A percentile compares a stretch with the other conserved stretches of the same genome.
phyloP scores from a whole-genome alignment of 2,113 vertebrate genomes.

The Gallinago paraguaiae region DNA sequence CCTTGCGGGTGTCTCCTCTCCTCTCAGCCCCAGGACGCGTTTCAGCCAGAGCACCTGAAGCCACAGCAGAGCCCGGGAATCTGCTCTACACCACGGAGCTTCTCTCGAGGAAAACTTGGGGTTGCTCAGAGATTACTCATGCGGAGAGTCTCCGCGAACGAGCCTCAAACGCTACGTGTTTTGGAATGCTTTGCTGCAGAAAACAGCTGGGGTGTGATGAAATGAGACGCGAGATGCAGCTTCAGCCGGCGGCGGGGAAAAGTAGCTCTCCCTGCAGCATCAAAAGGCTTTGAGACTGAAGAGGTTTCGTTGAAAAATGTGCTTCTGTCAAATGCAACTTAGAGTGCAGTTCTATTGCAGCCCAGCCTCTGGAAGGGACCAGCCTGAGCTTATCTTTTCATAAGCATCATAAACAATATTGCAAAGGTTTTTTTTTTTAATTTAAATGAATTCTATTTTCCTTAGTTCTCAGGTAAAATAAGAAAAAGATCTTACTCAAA shows the following conservation, averaged over 20 bases:
- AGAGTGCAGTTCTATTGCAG: background rate
- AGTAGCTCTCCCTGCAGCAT: background rate
- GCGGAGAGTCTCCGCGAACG: background rate
- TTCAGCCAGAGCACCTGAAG: background rate
- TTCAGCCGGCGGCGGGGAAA: background rate
- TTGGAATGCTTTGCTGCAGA: background rate
- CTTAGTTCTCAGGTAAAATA: background rate
- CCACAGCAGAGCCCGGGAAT: background rate
- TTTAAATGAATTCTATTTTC: background rate
- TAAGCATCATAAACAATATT: background rate
- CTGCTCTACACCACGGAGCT: background rate
- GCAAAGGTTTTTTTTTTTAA: background rate
- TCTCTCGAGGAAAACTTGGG: background rate
- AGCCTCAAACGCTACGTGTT: background rate
- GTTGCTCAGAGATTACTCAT: background rate
- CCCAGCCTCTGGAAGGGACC: background rate
- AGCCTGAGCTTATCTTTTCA: background rate
- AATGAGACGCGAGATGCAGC: background rate
- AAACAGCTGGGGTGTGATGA: background rate
- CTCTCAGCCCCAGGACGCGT: fast-evolving
- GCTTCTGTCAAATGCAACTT: background rate
- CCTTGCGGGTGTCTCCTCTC: background rate
- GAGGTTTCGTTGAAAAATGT: background rate
- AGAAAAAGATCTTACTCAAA: background rate
- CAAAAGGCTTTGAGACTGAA: background rate